Percentiles rank a stretch among this genome's conserved stretches.
Conservation (phyloP, 2,888 invertebrate genomes). For the Cybosia mesomella region DNA sequence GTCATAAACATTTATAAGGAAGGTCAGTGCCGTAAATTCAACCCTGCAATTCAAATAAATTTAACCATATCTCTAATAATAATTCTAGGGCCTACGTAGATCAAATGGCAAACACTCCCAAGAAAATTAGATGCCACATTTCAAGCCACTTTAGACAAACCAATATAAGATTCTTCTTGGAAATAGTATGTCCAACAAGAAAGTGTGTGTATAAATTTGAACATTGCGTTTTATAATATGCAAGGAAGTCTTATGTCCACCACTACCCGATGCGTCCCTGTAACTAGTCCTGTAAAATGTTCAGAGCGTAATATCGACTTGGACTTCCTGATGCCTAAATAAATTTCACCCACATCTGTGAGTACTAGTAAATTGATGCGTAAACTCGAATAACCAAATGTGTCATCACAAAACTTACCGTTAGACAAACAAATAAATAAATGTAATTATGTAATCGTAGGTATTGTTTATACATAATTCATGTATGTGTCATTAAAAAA, state of each 20-base stretch:
- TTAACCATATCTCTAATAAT: neutral
- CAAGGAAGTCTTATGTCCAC: neutral
- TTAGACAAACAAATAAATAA: neutral
- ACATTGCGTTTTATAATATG: neutral
- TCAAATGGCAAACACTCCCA: neutral
- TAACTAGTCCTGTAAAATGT: neutral
- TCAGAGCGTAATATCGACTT: no score
- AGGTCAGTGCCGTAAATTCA: neutral
- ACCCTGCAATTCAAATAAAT: neutral
- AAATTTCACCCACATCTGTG: no score
- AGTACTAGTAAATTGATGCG: neutral
- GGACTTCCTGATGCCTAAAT: no score
- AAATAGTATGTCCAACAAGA: neutral
- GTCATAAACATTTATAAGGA: neutral
- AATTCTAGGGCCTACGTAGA: neutral
- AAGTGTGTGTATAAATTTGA: neutral
- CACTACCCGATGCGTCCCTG: neutral
- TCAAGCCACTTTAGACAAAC: neutral
- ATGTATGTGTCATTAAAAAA: neutral
- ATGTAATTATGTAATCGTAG: neutral
- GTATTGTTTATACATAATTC: slow-evolving; percentile 8
- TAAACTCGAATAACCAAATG: neutral
- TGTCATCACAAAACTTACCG: slow-evolving; percentile 1
- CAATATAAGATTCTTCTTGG: neutral
- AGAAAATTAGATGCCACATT: neutral